Evolutionary conservation across 1,140 invertebrate genomes (phyloP).

Genomic region (Dreissena rostriformis): DNA sequence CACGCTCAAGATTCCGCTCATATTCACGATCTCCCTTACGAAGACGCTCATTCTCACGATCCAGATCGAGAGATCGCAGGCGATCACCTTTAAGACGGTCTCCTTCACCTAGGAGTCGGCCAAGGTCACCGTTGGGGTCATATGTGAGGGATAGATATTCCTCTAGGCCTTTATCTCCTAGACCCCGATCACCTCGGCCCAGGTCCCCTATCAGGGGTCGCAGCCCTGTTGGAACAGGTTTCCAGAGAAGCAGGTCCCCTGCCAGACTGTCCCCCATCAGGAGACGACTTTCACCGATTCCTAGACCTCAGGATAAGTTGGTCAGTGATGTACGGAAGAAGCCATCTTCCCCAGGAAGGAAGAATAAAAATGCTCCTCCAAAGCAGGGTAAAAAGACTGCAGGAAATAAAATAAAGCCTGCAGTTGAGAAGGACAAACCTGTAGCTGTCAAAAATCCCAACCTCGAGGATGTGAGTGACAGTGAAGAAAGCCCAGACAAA

Average conservation of each 20-base stretch:
- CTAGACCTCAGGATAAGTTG: slow-evolving; percentile 32
- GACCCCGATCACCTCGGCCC: background rate
- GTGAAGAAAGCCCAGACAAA: background rate
- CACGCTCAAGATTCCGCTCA: slow-evolving; percentile 41
- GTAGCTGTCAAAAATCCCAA: background rate
- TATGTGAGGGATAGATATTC: slow-evolving; percentile 30
- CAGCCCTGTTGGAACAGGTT: background rate
- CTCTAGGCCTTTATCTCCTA: slow-evolving; percentile 11
- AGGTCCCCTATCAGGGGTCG: slow-evolving; percentile 31
- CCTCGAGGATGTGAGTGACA: background rate
- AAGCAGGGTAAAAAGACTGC: too few relatives aligned
- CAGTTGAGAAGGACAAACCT: background rate
- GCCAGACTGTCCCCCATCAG: slow-evolving; percentile 16
- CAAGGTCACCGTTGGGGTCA: slow-evolving; percentile 22
- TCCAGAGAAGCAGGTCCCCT: slow-evolving; percentile 20
- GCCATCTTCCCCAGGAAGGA: background rate
- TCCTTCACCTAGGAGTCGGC: slow-evolving; percentile 11
- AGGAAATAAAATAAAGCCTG: background rate
- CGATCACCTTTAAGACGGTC: slow-evolving; percentile 28
- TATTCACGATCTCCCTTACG: slow-evolving; percentile 40
- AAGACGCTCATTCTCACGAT: slow-evolving; percentile 36
- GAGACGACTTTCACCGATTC: slow-evolving; percentile 11
- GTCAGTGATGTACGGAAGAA: background rate
- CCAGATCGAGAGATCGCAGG: slow-evolving; percentile 32
- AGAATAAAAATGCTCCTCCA: background rate